phyloP scores from a whole-genome alignment of 2,888 invertebrate genomes.

The Timema cristinae region DNA sequence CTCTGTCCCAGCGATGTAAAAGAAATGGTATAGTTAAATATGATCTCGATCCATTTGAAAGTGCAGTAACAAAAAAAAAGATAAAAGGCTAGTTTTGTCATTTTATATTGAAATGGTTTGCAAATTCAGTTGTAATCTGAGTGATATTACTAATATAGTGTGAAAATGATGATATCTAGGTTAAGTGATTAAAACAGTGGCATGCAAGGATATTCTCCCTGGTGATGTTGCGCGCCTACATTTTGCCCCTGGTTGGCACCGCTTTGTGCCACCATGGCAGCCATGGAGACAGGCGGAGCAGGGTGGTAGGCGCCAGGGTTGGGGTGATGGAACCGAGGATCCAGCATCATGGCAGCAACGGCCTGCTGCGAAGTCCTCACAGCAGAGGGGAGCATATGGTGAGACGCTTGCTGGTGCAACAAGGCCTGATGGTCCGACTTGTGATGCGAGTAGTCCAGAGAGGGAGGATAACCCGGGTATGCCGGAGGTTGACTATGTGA shows the following conservation, averaged over 20 bases:
- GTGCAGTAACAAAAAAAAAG: no score
- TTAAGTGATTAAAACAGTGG: constrained; percentile 23
- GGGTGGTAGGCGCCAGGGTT: constrained; percentile 46
- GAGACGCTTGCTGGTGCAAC: constrained; percentile 1
- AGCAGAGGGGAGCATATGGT: constrained; percentile 16
- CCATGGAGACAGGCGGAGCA: constrained; percentile 47
- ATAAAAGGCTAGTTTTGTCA: no score
- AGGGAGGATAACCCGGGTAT: not conserved
- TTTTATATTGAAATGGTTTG: no score
- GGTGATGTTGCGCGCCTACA: constrained; percentile 26
- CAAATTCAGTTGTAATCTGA: no score
- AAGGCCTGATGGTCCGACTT: not conserved
- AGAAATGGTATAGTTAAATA: no score
- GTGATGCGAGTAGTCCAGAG: constrained; percentile 11
- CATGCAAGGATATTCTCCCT: constrained; percentile 30
- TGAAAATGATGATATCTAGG: no score
- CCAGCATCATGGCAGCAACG: constrained; percentile 50
- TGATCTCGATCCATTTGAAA: no score
- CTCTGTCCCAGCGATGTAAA: no score
- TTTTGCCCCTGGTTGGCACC: constrained; percentile 21
- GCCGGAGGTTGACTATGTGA: constrained; percentile 12
- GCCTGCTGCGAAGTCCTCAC: constrained; percentile 36
- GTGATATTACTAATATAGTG: no score
- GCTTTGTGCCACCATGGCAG: constrained; percentile 28
- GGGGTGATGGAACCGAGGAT: constrained; percentile 45